Evolutionary conservation across 2,797 vertebrate species (phyloP).

Genomic region (Melanogrammus aeglefinus): DNA sequence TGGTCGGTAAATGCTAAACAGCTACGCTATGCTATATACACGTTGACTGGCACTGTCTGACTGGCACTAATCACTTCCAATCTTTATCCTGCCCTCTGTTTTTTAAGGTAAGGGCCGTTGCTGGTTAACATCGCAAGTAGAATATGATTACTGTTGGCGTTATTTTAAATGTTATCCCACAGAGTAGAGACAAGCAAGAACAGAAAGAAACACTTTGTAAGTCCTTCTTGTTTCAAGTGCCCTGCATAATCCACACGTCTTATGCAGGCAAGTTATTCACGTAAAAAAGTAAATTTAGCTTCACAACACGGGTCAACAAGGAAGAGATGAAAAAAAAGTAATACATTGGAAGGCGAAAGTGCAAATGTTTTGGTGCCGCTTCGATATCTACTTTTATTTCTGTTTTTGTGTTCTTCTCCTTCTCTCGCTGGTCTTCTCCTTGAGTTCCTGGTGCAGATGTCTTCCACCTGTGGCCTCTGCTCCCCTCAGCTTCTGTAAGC

Average conservation of each 20-base stretch:
- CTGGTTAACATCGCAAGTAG: not conserved
- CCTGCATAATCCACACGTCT: conserved; percentile 36
- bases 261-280: conserved; percentile 44
- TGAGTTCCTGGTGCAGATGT: conserved; percentile 61
- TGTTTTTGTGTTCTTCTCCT: conserved; percentile 31
- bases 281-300: conserved; percentile 46
- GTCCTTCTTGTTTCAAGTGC: not conserved
- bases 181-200: not conserved
- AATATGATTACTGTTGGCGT: not conserved
- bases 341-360: conserved; percentile 78
- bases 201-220: not conserved
- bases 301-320: conserved; percentile 57
- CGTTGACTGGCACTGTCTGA: conserved; percentile 2
- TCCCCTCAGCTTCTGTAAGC: conserved; percentile 69
- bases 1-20: not conserved
- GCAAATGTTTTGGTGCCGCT: conserved; percentile 81
- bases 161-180: not conserved
- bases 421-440: conserved; percentile 31
- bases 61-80: not conserved
- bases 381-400: conserved; percentile 53
- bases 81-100: not conserved
- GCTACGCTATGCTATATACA: not conserved
- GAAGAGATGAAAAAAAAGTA: conserved; percentile 53
- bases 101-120: not conserved
- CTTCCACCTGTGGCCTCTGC: conserved; percentile 68